Conservation (phyloP, 1,140 invertebrate genomes). For the Chironomus striatipennis region DNA sequence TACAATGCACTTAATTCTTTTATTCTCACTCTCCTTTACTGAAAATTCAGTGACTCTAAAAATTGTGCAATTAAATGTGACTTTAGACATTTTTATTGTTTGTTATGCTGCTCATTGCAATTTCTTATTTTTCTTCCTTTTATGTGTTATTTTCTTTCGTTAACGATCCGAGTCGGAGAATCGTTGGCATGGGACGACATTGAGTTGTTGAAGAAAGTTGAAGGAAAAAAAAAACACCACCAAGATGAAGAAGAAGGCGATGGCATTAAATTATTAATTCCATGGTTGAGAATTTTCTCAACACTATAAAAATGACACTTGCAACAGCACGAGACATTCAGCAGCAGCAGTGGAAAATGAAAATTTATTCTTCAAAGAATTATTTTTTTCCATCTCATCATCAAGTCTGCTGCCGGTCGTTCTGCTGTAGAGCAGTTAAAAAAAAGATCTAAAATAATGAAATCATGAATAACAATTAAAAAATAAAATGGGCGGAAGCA, state of each 20-base stretch:
- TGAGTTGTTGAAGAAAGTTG: too few relatives aligned
- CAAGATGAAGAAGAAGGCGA: background rate
- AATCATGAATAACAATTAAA: background rate
- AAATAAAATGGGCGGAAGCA: slow-evolving; percentile 27
- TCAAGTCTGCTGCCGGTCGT: too few relatives aligned
- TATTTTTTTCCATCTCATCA: too few relatives aligned
- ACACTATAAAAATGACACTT: background rate
- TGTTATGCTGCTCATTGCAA: slow-evolving; percentile 22
- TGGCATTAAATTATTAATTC: slow-evolving; percentile 11
- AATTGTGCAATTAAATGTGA: slow-evolving; percentile 11
- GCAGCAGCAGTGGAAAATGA: background rate
- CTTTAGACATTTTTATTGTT: slow-evolving; percentile 2
- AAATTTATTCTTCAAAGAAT: background rate
- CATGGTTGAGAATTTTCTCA: background rate
- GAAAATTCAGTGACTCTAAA: background rate
- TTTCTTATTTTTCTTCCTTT: background rate
- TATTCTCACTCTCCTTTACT: background rate
- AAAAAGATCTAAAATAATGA: background rate
- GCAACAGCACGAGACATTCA: slow-evolving; percentile 11
- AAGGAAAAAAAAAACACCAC: too few relatives aligned
- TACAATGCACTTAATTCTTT: background rate
- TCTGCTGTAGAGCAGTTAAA: too few relatives aligned
- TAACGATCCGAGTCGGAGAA: background rate
- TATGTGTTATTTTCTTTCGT: background rate
- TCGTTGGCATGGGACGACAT: background rate